Base-by-base conservation (phyloP, 2,113 vertebrate genomes). In the Camelus dromedarius region DNA sequence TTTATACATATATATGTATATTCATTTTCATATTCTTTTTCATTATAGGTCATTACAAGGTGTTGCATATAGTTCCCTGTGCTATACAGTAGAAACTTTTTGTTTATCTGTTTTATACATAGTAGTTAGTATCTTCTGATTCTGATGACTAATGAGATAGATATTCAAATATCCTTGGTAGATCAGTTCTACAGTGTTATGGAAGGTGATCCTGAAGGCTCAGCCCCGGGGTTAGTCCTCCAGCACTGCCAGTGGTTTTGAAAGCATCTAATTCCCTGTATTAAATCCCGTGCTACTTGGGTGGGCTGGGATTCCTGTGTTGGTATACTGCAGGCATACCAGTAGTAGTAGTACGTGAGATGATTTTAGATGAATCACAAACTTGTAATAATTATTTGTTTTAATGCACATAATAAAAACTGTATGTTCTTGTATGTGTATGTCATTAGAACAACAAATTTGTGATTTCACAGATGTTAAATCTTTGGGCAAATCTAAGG, bases 331-430 rank as follows among this genome's bases (percentile, higher is more conserved):
- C 24, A 30, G 46, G 24, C 26, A 20, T 87, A n/a, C 15, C 24
- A 77, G 0, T 30, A 20, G 38, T 30, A 20, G 38, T 11, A 22
- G 66, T 32, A 19, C 3, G 12, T 52, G 67, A 86, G 26, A 80
- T 62, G 52, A 79, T 91, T 95, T 84, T 76, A 75, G 82, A 46
- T 89, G 58, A 91, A 91, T 76, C 30, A 83, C 32, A 94, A 89
- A 50, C 54, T 42, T 30, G 56, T 38, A 64, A 35, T 30, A 58
- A 14, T 86, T 94, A 52, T 80, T 92, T 90, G 19, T 76, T 93
- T 46, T 50, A 54, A 64, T 64, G 42, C 0, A 22, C 42, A 42
- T 81, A 28, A 60, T 54, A 80, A 83, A 91, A 91, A 3, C 52
- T 87, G 2, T 58, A 38, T 54, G 7, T 84, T 50, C 26, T n/a